Evolutionary conservation across 2,888 invertebrate species (phyloP).

Genomic region (Dendrolimus pini): DNA sequence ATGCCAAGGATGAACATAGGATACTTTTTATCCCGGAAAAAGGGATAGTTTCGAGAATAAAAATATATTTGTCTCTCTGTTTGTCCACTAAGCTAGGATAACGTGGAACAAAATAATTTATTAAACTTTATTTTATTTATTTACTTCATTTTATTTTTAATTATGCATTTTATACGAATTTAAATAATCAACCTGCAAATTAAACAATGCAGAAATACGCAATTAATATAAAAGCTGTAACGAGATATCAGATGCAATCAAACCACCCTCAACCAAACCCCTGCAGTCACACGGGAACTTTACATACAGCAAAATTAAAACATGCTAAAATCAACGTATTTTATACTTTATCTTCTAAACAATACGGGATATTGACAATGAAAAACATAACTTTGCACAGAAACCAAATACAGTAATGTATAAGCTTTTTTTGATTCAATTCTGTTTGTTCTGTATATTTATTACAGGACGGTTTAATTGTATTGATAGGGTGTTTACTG

Average conservation of each 20-base stretch:
- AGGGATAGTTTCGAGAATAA: no score
- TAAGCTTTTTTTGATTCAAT: neutral
- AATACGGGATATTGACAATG: neutral
- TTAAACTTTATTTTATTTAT: no score
- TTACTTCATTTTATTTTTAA: no score
- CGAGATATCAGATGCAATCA: neutral
- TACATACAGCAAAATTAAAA: neutral
- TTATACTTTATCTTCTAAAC: neutral
- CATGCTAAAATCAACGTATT: neutral
- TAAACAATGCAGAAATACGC: neutral
- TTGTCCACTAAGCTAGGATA: no score
- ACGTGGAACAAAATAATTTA: no score
- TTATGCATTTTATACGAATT: no score
- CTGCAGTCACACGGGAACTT: slow-evolving; percentile 55
- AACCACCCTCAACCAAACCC: slow-evolving; percentile 23
- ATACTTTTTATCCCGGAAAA: no score
- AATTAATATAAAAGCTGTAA: neutral
- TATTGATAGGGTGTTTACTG: neutral
- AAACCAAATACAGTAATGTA: neutral
- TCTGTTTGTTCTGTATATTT: neutral
- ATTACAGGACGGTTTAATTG: neutral
- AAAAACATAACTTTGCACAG: neutral
- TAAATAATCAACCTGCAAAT: neutral
- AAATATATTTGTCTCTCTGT: no score
- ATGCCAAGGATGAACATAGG: no score